phyloP scores from a whole-genome alignment of 2,888 invertebrate species.

The Eupithecia inturbata region DNA sequence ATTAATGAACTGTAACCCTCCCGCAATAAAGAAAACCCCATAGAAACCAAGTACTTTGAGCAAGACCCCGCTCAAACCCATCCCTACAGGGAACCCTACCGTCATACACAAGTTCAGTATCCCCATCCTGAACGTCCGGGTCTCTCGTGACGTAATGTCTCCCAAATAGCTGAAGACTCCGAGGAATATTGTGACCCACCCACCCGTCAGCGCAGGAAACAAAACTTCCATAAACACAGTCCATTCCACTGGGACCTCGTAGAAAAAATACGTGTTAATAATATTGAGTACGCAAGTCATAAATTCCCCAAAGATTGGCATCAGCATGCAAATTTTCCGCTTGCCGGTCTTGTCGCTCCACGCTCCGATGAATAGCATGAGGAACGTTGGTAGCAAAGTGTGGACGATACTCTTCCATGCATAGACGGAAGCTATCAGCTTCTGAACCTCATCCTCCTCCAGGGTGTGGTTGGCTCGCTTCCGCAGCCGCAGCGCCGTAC shows the following conservation, averaged over 20 bases:
- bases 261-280: conserved; percentile 82
- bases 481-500: conserved; percentile 88
- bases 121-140: conserved; percentile 85
- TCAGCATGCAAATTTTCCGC: conserved; percentile 84
- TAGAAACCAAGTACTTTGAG: conserved; percentile 78
- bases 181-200: conserved; percentile 84
- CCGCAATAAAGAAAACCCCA: conserved; percentile 79
- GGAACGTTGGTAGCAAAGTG: conserved; percentile 79
- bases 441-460: conserved; percentile 87
- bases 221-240: conserved; percentile 82
- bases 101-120: conserved; percentile 79
- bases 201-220: conserved; percentile 81
- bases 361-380: conserved; percentile 85
- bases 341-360: conserved; percentile 86
- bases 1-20: conserved; percentile 69
- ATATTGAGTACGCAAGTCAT: conserved; percentile 79
- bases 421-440: conserved; percentile 81
- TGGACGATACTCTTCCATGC: conserved; percentile 84
- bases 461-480: conserved; percentile 87
- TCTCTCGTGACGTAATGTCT: conserved; percentile 82
- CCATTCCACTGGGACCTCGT: conserved; percentile 80
- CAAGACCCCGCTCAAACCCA: conserved; percentile 74
- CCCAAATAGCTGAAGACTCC: conserved; percentile 85
- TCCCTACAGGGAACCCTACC: conserved; percentile 78
- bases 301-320: conserved; percentile 84